Evolutionary conservation across 1,140 invertebrate genomes (phyloP).

Genomic region (Drosophila varians): DNA sequence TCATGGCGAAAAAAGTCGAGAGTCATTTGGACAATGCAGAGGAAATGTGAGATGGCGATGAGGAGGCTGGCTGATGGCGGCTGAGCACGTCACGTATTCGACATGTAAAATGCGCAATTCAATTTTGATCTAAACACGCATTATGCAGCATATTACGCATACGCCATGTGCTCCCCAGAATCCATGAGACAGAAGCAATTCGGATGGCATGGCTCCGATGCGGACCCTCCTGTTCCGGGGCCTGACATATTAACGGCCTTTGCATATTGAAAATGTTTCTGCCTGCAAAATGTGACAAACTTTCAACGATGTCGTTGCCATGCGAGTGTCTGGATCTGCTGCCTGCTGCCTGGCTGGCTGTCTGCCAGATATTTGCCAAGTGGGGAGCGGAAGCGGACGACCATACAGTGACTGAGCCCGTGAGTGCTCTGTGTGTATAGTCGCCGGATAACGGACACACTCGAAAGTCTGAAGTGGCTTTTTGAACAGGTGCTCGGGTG

Average conservation of each 20-base stretch:
- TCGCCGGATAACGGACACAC: conserved; percentile 32
- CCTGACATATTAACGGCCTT: conserved; percentile 72
- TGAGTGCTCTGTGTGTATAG: conserved; percentile 14
- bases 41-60: conserved; percentile 34
- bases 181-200: conserved; percentile 53
- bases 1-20: conserved; percentile 1
- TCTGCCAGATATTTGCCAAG: conserved; percentile 29
- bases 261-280: conserved; percentile 81
- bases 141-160: conserved; percentile 80
- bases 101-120: conserved; percentile 77
- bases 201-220: conserved; percentile 42
- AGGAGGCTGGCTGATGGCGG: conserved; percentile 24
- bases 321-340: conserved; percentile 32
- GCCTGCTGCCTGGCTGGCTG: conserved; percentile 37
- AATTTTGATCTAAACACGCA: conserved; percentile 79
- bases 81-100: conserved; percentile 70
- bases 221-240: conserved; percentile 10
- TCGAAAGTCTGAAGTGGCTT: conserved; percentile 20
- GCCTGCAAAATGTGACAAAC: conserved; percentile 74
- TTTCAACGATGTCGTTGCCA: conserved; percentile 64
- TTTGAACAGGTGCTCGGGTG: conserved; percentile 21
- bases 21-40: conserved; percentile 62
- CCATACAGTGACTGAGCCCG: conserved; percentile 10
- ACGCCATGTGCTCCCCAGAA: conserved; percentile 41
- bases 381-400: conserved; percentile 12